Base-by-base conservation (phyloP, 1,140 invertebrate species). In the Chrysomallon squamiferum region DNA sequence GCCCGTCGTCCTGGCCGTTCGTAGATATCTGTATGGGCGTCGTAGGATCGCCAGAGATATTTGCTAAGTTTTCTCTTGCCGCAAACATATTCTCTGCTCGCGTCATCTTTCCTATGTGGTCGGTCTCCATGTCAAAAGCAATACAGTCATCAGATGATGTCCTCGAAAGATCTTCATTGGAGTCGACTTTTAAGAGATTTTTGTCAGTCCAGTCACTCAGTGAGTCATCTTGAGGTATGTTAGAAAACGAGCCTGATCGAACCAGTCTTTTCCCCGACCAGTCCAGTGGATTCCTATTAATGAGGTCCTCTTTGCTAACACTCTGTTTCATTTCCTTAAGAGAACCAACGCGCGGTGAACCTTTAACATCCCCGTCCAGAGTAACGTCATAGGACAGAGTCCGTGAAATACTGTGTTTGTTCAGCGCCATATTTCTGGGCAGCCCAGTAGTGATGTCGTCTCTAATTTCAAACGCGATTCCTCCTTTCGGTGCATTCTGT, bases 231-330 rank as follows among this genome's bases (percentile, higher is more conserved):
- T 73, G 71, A 49, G 76, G 74, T 68, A 80, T 78, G 43, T 80
- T 74, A 18, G 72, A 60, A 62, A 81, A 81, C 27, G 76, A 77
- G 20, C 72, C 76, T 2, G 75, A 68, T 2, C 75, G 58, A 4
- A 78, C 70, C 11, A 81, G 69, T 29, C 74, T 67, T 57, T 74
- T 70, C 18, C 78, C 79, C 41, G 79, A 79, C 79, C 76, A 81
- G 25, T 77, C 74, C 20, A 78, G 45, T 7, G 57, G 33, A 57
- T 67, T 68, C 20, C 35, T 38, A 15, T 38, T 38, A 38, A 38
- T 9, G 61, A 59, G n/a, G 57, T 32, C 27, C 59, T 58, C 11
- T 58, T 65, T 38, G 58, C 57, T n/a, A 67, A 52, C 15, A 69
- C 35, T 27, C 38, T 67, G 25, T 61, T 67, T 35, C 35, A 62